These are phyloP conservation scores for Apodemus speciosus DNA, from an alignment of 2,113 vertebrate genomes.

Conservation along the genomic window DNA sequence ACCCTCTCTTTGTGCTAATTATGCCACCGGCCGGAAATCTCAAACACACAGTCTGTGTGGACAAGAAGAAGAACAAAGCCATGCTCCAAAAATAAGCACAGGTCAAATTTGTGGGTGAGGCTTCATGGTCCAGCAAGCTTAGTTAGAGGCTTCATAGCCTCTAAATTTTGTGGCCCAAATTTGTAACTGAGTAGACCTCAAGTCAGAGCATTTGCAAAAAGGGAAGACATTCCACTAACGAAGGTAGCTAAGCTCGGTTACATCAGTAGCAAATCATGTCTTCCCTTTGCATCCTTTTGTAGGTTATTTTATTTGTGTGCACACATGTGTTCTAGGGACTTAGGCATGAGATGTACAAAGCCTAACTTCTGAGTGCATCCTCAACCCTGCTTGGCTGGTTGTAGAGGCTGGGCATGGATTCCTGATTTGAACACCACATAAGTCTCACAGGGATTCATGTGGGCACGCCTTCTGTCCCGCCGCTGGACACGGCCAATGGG, in stretches of 20 bases:
- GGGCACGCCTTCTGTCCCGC: too few species aligned
- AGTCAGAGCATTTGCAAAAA: rapidly evolving
- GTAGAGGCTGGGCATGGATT: too few species aligned
- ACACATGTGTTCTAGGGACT: not conserved
- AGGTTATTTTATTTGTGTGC: not conserved
- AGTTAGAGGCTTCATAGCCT: not conserved
- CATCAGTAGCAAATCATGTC: rapidly evolving
- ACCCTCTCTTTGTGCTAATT: not conserved
- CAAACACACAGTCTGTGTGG: not conserved
- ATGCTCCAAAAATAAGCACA: not conserved
- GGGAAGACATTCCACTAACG: not conserved
- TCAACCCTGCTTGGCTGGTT: too few species aligned
- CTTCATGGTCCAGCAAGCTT: not conserved
- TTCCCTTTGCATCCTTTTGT: not conserved
- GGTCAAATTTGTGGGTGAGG: not conserved
- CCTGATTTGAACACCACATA: too few species aligned
- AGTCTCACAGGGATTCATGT: too few species aligned
- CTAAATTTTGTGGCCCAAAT: not conserved
- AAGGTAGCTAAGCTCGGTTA: not conserved
- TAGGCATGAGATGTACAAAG: too few species aligned
- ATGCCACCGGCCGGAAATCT: not conserved
- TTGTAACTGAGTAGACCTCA: not conserved
- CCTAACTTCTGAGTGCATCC: too few species aligned
- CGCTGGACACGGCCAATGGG: too few species aligned
- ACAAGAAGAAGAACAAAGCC: not conserved